A percentile compares a stretch with the other conserved stretches of the same genome.
These are phyloP conservation scores for Drosophila basisetae DNA, from an alignment of 2,888 invertebrate genomes.

Conservation along the genomic window DNA sequence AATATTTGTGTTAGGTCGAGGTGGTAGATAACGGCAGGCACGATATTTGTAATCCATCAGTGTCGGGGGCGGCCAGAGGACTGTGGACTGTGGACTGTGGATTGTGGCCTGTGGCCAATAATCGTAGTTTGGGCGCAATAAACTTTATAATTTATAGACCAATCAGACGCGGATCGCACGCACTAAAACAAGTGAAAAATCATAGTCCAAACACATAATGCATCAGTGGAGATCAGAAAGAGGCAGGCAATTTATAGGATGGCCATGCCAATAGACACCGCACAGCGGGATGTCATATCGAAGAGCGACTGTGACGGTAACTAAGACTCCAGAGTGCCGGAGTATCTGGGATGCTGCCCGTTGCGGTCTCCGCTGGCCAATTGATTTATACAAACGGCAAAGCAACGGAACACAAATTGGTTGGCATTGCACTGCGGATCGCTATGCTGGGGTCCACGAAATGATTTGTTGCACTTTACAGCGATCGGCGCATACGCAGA, in stretches of 20 bases:
- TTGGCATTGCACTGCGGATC: conserved; percentile 52
- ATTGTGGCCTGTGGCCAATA: conserved; percentile 14
- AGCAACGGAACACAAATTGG: conserved; percentile 82
- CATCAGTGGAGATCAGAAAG: conserved; percentile 63
- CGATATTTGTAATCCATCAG: conserved; percentile 70
- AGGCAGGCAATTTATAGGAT: conserved; percentile 76
- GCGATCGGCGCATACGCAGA: conserved; percentile 80
- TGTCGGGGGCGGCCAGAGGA: conserved; percentile 68
- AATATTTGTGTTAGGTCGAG: conserved; percentile 60
- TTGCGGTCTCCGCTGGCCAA: conserved; percentile 55
- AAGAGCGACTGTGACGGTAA: conserved; percentile 42
- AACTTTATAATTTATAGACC: conserved; percentile 77
- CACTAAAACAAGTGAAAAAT: conserved; percentile 79
- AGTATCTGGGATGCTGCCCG: conserved; percentile 13
- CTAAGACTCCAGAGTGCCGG: conserved; percentile 29
- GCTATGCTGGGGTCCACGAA: conserved; percentile 30
- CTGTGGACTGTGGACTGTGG: conserved; percentile 12
- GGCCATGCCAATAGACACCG: conserved; percentile 75
- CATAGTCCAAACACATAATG: conserved; percentile 81
- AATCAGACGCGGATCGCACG: conserved; percentile 72
- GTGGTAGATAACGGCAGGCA: conserved; percentile 44
- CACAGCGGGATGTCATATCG: conserved; percentile 83
- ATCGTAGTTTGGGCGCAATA: conserved; percentile 62
- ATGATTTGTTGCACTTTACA: conserved; percentile 76
- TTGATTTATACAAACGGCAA: conserved; percentile 82